Percentiles rank a stretch among this genome's conserved stretches.
These are phyloP conservation scores for Morone saxatilis DNA, from an alignment of 2,113 vertebrate genomes.

Conservation along the genomic window DNA sequence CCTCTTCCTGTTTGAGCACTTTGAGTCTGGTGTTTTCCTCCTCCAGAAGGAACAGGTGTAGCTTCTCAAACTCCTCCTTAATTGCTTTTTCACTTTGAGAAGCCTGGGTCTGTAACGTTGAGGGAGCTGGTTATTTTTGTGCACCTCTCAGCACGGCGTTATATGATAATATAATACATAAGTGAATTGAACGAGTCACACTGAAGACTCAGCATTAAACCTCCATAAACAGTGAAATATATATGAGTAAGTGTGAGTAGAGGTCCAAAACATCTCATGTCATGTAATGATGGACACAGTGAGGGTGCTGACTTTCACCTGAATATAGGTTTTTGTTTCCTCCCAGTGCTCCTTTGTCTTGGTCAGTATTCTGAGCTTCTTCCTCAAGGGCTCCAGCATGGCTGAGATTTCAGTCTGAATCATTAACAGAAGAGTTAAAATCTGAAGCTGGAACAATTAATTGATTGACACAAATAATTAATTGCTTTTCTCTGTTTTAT, in stretches of 20 bases:
- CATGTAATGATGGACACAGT: neutral
- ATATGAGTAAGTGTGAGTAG: neutral
- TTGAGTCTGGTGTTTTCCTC: constrained; percentile 67
- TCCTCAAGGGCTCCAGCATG: constrained; percentile 57
- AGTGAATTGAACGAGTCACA: no score
- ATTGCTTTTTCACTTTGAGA: constrained; percentile 60
- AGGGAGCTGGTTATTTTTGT: neutral
- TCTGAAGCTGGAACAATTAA: neutral
- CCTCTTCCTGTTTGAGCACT: constrained; percentile 70
- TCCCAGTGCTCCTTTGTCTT: constrained; percentile 67
- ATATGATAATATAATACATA: no score
- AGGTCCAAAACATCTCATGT: neutral
- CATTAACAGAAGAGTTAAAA: neutral
- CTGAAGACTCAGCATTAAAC: no score
- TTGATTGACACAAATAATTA: no score
- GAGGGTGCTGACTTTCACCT: constrained; percentile 50
- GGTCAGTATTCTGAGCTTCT: constrained; percentile 62
- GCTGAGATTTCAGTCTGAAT: constrained; percentile 68
- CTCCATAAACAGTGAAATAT: neutral
- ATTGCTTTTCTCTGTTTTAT: neutral
- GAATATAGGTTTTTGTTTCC: constrained; percentile 65
- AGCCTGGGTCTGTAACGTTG: constrained; percentile 66
- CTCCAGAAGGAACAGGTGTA: constrained; percentile 69
- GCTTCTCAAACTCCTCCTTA: constrained; percentile 75
- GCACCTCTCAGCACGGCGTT: no score